These are phyloP conservation scores for Alligator sinensis DNA, from an alignment of 2,113 vertebrate genomes.

Conservation along the genomic window DNA sequence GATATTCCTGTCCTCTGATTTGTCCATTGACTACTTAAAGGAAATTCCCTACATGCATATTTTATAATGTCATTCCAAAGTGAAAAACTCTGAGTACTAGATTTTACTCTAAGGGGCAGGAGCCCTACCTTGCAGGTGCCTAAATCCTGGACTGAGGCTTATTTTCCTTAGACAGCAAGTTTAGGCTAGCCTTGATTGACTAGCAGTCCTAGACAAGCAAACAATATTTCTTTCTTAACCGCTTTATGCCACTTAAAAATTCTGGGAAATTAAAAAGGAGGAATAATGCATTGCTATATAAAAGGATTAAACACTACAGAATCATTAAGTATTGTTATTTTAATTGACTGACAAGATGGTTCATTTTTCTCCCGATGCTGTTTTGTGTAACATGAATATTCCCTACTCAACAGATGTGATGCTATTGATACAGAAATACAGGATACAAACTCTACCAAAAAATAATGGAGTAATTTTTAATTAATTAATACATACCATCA, in stretches of 20 bases:
- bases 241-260: background rate
- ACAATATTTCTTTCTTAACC: background rate
- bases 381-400: background rate
- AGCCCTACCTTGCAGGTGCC: fast-evolving
- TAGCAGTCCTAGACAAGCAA: background rate
- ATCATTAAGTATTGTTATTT: conserved; percentile 23
- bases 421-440: background rate
- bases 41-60: no score
- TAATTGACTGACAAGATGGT: background rate
- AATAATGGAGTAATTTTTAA: conserved; percentile 30
- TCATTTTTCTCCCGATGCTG: background rate
- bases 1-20: no score
- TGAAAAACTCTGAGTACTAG: no score
- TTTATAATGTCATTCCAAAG: no score
- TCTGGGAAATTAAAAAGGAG: background rate
- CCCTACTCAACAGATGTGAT: conserved; percentile 10
- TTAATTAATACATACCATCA: conserved; percentile 49
- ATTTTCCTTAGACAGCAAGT: no score
- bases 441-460: background rate
- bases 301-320: background rate
- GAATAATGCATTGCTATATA: background rate
- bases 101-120: background rate
- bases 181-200: no score
- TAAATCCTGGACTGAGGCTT: background rate
- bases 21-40: no score